These are phyloP conservation scores for Solea senegalensis DNA, from an alignment of 2,113 vertebrate genomes.

Conservation along the genomic window DNA sequence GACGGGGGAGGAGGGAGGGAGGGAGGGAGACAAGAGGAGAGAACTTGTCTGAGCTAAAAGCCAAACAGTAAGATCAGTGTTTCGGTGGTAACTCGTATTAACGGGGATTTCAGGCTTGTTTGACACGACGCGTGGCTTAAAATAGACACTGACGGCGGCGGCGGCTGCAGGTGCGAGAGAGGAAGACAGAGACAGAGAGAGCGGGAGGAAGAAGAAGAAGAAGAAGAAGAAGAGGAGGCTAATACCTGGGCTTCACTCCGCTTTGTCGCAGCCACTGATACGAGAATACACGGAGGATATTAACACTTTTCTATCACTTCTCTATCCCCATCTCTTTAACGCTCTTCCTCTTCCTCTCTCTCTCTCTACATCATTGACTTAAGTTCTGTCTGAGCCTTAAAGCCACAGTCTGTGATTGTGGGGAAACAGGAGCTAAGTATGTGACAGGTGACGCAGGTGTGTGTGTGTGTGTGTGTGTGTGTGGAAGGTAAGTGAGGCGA, in stretches of 20 bases:
- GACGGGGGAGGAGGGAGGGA: conserved; percentile 10
- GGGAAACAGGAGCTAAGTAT: conserved; percentile 64
- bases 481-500: conserved; percentile 68
- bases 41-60: conserved; percentile 80
- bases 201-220: conserved; percentile 32
- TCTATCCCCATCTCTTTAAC: conserved; percentile 64
- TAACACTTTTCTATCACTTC: conserved; percentile 73
- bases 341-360: conserved; percentile 55
- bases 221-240: conserved; percentile 53
- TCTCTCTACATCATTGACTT: conserved; percentile 59
- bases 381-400: conserved; percentile 40
- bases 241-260: conserved; percentile 80
- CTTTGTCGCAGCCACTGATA: conserved; percentile 74
- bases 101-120: conserved; percentile 85
- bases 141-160: conserved; percentile 80
- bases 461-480: conserved; percentile 7
- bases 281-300: conserved; percentile 78
- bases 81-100: conserved; percentile 85
- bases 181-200: conserved; percentile 39
- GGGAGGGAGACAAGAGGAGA: conserved; percentile 47
- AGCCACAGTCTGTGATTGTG: conserved; percentile 42
- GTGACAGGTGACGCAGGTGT: conserved; percentile 70
- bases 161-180: conserved; percentile 51
- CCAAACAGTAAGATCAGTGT: conserved; percentile 83
- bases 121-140: conserved; percentile 85